phyloP scores from a whole-genome alignment of 30 jellyfish, hydroid and myxozoan species.

The Aurelia aurita region DNA sequence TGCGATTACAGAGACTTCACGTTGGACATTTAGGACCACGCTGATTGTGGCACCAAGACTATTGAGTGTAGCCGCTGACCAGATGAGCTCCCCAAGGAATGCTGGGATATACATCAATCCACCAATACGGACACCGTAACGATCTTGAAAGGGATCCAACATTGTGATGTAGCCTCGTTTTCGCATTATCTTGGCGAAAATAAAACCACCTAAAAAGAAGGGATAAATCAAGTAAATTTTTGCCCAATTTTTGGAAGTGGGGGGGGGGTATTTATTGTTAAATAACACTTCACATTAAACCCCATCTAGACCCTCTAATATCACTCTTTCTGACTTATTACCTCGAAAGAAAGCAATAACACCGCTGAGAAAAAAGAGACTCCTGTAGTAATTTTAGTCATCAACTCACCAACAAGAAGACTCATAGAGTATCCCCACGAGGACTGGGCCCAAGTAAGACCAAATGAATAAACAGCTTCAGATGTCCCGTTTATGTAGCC shows the following conservation, averaged over 20 bases:
- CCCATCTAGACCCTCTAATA: too few relatives aligned
- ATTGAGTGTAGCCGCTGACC: constrained; percentile 99
- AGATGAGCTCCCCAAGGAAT: constrained; percentile 96
- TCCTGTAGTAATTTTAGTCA: neutral
- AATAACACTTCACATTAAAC: too few relatives aligned
- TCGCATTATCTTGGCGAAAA: constrained; percentile 98
- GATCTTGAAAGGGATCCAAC: constrained; percentile 98
- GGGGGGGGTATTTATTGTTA: too few relatives aligned
- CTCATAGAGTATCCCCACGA: constrained; percentile 99
- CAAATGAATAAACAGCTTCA: constrained; percentile 88
- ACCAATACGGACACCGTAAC: constrained; percentile 95
- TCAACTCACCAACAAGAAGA: constrained; percentile 85
- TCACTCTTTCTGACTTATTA: too few relatives aligned
- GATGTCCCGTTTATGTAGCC: constrained; percentile 99
- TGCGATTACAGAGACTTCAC: constrained; percentile 76
- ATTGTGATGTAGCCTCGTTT: constrained; percentile 96
- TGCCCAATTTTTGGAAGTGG: too few relatives aligned
- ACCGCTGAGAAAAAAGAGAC: too few relatives aligned
- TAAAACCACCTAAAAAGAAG: constrained; percentile 84
- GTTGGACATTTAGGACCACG: constrained; percentile 79
- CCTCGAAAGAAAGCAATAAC: too few relatives aligned
- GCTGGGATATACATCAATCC: constrained; percentile 99
- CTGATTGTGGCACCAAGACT: constrained; percentile 98
- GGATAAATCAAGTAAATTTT: too few relatives aligned
- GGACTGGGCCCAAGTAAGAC: constrained; percentile 99